Evolutionary conservation across 2,888 invertebrate genomes (phyloP).

Genomic region (Resseliella maxima): DNA sequence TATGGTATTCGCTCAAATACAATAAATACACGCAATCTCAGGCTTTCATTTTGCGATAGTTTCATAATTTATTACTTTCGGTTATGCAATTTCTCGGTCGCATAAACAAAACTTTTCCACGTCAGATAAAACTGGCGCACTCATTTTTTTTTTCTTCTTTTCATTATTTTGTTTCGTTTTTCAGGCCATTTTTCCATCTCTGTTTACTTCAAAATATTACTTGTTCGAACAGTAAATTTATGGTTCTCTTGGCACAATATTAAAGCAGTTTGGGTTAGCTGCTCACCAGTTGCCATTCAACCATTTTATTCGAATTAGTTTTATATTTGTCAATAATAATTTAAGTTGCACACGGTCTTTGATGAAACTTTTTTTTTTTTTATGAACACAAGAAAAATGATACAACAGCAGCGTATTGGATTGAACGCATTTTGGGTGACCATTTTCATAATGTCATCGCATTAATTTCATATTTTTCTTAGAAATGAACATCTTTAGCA

Average conservation of each 20-base stretch:
- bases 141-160: conserved; percentile 34
- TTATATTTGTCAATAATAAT: conserved; percentile 41
- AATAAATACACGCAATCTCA: not conserved
- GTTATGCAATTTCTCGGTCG: conserved; percentile 47
- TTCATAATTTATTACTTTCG: conserved; percentile 50
- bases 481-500: not conserved
- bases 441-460: not conserved
- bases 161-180: not conserved
- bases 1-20: not conserved
- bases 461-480: not conserved
- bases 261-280: conserved; percentile 13
- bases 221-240: not conserved
- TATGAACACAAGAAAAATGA: conserved; percentile 39
- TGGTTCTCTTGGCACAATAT: conserved; percentile 13
- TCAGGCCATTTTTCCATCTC: too few relatives aligned
- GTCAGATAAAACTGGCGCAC: conserved; percentile 55
- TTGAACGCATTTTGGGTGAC: not conserved
- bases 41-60: conserved; percentile 37
- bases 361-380: conserved; percentile 12
- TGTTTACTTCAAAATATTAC: not conserved
- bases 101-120: conserved; percentile 53
- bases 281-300: not conserved
- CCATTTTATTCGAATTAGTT: conserved; percentile 6
- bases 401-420: not conserved
- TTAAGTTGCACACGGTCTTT: not conserved